These are phyloP conservation scores for Spicauda simplicius DNA, from an alignment of 2,888 invertebrate genomes.

Conservation along the genomic window DNA sequence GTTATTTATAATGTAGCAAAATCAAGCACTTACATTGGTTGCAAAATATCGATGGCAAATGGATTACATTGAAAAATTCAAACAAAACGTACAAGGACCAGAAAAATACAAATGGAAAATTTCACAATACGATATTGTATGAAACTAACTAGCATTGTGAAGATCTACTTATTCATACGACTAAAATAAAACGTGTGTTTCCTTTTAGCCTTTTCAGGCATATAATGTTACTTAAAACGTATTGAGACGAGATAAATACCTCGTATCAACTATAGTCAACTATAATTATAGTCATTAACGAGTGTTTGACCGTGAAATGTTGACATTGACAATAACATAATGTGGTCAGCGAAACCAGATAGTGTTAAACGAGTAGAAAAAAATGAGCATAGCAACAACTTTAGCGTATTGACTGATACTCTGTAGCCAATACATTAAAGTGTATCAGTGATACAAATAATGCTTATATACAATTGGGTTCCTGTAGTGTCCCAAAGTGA, in stretches of 20 bases:
- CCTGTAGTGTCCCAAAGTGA: no score
- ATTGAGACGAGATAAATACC: slow-evolving; percentile 37
- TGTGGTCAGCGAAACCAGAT: slow-evolving; percentile 41
- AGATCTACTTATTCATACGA: background rate
- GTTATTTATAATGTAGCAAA: no score
- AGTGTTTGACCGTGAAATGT: slow-evolving; percentile 56
- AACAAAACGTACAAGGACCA: no score
- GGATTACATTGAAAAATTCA: no score
- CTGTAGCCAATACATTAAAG: no score
- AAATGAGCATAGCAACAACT: slow-evolving; percentile 9
- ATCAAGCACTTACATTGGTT: no score
- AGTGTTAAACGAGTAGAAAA: slow-evolving; percentile 37
- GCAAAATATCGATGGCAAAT: no score
- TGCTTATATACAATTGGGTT: no score
- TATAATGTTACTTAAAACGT: background rate
- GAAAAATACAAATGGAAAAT: no score
- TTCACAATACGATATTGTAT: background rate
- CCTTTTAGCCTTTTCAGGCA: background rate
- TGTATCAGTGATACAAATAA: no score
- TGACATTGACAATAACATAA: slow-evolving; percentile 61
- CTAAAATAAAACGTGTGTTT: background rate
- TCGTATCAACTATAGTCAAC: no score
- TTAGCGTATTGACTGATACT: no score
- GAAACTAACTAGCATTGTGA: background rate
- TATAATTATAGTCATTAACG: slow-evolving; percentile 40